Base-by-base conservation (phyloP, 2,113 vertebrate genomes). In the Cyphomyrus discorhynchus region DNA sequence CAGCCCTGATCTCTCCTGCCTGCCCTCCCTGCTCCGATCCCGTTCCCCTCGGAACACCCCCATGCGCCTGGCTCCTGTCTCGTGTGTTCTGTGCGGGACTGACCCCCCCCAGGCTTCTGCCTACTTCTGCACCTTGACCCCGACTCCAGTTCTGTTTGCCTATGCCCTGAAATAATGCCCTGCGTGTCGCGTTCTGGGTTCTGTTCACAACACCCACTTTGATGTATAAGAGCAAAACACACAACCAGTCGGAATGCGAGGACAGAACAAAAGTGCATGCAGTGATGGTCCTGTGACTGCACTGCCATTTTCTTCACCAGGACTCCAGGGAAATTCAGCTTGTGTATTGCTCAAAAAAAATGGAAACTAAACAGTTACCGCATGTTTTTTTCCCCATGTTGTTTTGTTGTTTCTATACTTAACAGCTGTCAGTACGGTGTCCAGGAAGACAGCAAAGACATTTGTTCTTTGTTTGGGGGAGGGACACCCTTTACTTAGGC, bases 401-500 rank as follows among this genome's bases (percentile, higher is more conserved):
- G 10, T 58, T 47, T 56, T 83, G 8, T 13, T 39, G 21, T 58
- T 35, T 31, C 6, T 80, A 6, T 19, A 42, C 31, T 89, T 77
- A 74, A 89, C 70, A 89, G n/a, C 77, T 83, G 88, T 83, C 88
- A 89, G 17, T 89, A 27, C 70, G 3, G 50, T 53, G 19, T 89
- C 47, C 19, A 8, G 53, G 24, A 89, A 56, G 27, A 53, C 27
- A 27, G 21, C 27, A 11, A 42, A 39, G 35, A 42, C 47, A 89
- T 82, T 77, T 42, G 35, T 35, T n/a, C 47, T 77, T 35, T 89
- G 35, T 50, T 17, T 42, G 27, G 35, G 74, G 27, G 35, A 6
- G 31, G 13, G 31, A 13, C 13, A 77, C 74, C 74, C 17, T 77
- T 35, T 19, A 80, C 17, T 42, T 9, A 39, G 1, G 15, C 10